Evolutionary conservation across 2,113 vertebrate genomes (phyloP).

Genomic region (Pogonocichla stellata): DNA sequence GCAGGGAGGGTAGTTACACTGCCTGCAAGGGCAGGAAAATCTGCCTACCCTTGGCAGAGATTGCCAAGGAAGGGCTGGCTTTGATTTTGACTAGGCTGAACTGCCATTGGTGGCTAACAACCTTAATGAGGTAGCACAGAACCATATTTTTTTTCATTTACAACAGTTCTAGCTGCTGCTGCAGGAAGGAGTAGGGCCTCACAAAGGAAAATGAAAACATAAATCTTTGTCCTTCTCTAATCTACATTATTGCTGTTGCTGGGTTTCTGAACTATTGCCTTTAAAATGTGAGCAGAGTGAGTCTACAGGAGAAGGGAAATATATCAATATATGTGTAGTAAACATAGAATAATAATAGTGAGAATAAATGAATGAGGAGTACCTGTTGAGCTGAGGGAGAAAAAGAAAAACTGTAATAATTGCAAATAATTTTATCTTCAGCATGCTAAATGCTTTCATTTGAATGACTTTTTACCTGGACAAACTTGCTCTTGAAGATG

Average conservation of each 20-base stretch:
- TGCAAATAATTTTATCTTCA: neutral
- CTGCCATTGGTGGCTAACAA: neutral
- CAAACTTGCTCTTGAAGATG: slow-evolving; percentile 69
- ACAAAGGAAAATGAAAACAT: neutral
- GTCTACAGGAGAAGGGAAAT: neutral
- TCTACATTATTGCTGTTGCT: neutral
- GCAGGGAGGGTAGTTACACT: neutral
- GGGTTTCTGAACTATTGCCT: neutral
- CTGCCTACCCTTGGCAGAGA: neutral
- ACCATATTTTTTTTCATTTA: neutral
- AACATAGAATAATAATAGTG: neutral
- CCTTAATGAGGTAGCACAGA: neutral
- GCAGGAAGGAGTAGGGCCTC: neutral
- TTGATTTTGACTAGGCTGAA: neutral
- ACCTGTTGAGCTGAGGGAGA: neutral
- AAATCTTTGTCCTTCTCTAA: neutral
- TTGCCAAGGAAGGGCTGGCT: neutral
- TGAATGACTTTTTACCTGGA: slow-evolving; percentile 59
- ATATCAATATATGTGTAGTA: neutral
- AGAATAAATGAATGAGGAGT: neutral
- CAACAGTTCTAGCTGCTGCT: neutral
- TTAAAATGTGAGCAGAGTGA: neutral
- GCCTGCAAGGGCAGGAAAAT: neutral
- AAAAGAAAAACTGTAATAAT: neutral
- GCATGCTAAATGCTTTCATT: neutral